Evolutionary conservation across 35 echinoderm and acorn worm species (phyloP).

Genomic region (Anneissia japonica): DNA sequence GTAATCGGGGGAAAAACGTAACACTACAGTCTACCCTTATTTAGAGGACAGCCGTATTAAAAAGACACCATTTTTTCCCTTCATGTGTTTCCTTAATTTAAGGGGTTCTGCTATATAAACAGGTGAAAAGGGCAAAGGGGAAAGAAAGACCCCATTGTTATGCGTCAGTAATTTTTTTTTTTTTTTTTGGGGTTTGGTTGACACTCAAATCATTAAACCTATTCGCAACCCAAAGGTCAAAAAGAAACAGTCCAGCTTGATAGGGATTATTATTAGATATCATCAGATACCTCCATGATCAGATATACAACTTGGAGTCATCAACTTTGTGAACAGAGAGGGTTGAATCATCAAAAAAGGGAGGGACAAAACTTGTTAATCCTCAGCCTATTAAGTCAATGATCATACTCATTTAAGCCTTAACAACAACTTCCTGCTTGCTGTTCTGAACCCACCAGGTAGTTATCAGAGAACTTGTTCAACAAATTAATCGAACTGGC

Average conservation of each 20-base stretch:
- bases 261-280: neutral
- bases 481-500: neutral
- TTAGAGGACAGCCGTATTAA: too few species aligned
- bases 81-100: too few species aligned
- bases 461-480: neutral
- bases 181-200: too few species aligned
- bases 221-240: neutral
- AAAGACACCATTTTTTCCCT: too few species aligned
- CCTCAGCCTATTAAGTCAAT: neutral
- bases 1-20: too few species aligned
- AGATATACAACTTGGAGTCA: neutral
- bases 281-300: too few species aligned
- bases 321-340: neutral
- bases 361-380: neutral
- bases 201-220: neutral
- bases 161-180: too few species aligned
- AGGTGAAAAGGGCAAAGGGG: too few species aligned
- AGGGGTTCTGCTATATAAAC: too few species aligned
- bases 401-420: neutral
- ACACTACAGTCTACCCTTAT: too few species aligned
- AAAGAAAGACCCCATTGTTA: too few species aligned
- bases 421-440: neutral
- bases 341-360: neutral
- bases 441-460: neutral
- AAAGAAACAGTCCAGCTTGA: neutral